phyloP scores from a whole-genome alignment of 2,113 vertebrate genomes.

The Chionis minor region DNA sequence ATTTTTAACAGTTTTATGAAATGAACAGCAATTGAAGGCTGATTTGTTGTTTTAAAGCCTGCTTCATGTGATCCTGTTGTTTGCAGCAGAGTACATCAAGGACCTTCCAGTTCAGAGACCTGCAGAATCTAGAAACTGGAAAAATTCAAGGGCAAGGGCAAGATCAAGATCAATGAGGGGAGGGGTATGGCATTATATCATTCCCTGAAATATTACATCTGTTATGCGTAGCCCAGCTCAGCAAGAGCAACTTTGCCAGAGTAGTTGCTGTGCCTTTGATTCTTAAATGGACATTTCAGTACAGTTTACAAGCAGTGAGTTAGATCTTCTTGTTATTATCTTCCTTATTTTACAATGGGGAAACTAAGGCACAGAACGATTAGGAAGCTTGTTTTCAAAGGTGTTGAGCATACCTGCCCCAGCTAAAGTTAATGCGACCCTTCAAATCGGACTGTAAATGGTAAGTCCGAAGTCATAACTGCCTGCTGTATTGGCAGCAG shows the following conservation, averaged over 20 bases:
- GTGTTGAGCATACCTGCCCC: background rate
- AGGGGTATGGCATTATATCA: background rate
- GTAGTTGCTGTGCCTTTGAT: background rate
- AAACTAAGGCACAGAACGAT: background rate
- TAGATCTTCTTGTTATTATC: background rate
- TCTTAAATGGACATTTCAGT: background rate
- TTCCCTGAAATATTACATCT: background rate
- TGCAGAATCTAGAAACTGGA: background rate
- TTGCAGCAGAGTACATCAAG: background rate
- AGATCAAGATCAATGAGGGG: background rate
- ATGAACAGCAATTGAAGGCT: conserved; percentile 34
- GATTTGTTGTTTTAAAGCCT: conserved; percentile 63
- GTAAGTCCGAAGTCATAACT: background rate
- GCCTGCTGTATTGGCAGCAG: background rate
- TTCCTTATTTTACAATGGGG: background rate
- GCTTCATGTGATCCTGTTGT: conserved; percentile 11
- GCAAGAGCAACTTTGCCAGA: background rate
- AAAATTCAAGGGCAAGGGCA: conserved; percentile 1
- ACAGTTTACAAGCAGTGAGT: background rate
- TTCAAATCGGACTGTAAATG: background rate
- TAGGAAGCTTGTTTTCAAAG: background rate
- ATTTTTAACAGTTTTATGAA: conserved; percentile 57
- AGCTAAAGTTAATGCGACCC: background rate
- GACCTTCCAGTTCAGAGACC: conserved; percentile 24
- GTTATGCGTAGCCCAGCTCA: background rate